Base-by-base conservation (phyloP, 1,140 invertebrate genomes). In the Eumaeus atala region DNA sequence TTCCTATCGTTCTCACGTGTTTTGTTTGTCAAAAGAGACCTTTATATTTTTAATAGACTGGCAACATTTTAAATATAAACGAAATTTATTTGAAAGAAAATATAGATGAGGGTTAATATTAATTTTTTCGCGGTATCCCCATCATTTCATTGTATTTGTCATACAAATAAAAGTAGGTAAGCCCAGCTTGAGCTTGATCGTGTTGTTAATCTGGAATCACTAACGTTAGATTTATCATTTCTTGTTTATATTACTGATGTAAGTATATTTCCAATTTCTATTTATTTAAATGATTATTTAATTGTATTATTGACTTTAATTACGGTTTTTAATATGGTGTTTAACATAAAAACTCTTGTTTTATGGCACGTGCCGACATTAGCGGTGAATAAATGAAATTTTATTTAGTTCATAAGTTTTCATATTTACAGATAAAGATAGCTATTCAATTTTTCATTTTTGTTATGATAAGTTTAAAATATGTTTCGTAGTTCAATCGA, bases 41-140 rank as follows among this genome's bases (percentile, higher is more conserved):
- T n/a, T 33, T 50, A 35, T 12, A 49, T 49, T 28, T 50, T 35
- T 12, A 12, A 4, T 9, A 35, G 48, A 28, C 21, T 50, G 48
- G 28, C 34, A 35, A 35, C 14, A 33, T 35, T 52, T 52, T 38
- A 14, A 52, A 52, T 42, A 52, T 11, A 40, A 40, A 52, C 51
- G 36, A 40, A 52, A 40, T 52, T 35, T 51, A 40, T 40, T 40
- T 63, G 56, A 68, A 65, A 68, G 66, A 68, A 68, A 68, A 52
- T 51, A 64, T 55, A 58, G 40, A 55, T 59, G 60, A 54, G 59
- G 62, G 58, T 37, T 64, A 63, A 57, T 66, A 63, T 59, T 62
- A 63, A 59, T 72, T 72, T 72, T 72, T 72, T 72, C 60, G 60
- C 69, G 64, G 66, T 62, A 69, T 72, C 65, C 63, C 68, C 52